Conservation (phyloP, 2,888 invertebrate genomes). For the Rhagophthalmus giganteus region DNA sequence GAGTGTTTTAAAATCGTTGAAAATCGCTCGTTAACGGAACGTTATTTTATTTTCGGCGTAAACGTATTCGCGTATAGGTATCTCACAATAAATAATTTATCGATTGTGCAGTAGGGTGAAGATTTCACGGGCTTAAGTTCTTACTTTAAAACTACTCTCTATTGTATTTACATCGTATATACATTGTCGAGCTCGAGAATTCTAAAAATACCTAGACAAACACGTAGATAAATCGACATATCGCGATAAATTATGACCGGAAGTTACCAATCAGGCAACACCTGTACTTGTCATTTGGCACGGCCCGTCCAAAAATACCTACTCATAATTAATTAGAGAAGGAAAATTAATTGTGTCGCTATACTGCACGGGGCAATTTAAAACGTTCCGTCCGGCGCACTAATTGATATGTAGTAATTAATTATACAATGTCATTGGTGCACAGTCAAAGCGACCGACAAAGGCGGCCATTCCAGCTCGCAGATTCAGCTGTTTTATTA, state of each 20-base stretch:
- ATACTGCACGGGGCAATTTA: constrained; percentile 45
- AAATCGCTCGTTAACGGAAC: too few species aligned
- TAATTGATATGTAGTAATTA: constrained; percentile 52
- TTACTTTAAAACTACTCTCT: too few species aligned
- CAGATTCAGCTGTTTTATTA: constrained; percentile 49
- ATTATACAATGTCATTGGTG: constrained; percentile 49
- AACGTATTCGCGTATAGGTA: too few species aligned
- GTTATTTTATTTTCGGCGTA: too few species aligned
- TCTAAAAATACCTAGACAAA: too few species aligned
- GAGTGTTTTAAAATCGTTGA: too few species aligned
- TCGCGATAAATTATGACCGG: neutral
- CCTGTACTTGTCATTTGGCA: constrained; percentile 43
- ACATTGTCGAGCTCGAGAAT: too few species aligned
- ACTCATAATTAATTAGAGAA: constrained; percentile 51
- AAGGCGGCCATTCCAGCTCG: constrained; percentile 44
- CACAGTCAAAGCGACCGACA: constrained; percentile 40
- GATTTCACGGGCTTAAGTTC: too few species aligned
- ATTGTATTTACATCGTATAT: too few species aligned
- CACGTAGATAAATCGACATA: constrained; percentile 2
- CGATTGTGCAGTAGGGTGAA: too few species aligned
- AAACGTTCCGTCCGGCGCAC: constrained; percentile 48
- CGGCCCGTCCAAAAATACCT: constrained; percentile 42
- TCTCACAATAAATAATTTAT: too few species aligned
- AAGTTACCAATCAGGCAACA: constrained; percentile 33
- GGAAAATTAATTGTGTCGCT: constrained; percentile 49